Base-by-base conservation (phyloP, 2,888 invertebrate genomes). In the Malthinus flaveolus region DNA sequence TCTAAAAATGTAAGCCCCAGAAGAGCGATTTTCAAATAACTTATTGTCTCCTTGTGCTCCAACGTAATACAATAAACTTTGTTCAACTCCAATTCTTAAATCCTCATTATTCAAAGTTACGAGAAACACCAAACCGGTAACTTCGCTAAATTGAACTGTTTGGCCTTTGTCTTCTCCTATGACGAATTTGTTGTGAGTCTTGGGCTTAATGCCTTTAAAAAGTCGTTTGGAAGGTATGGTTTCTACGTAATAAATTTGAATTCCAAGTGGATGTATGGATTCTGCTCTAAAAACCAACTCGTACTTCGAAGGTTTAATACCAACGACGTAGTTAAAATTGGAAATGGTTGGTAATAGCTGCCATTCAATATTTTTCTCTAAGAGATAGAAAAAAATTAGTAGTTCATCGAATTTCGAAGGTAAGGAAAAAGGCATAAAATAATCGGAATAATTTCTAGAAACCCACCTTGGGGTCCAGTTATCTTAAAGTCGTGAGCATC, bases 1-100 rank as follows among this genome's bases (percentile, higher is more conserved):
- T 11, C 85, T 73, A 69, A 86, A 86, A 66, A 87, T 83, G 72
- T 91, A 90, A 0, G 89, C 89, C 0, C 90, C 90, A 0, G 88
- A 88, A 34, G 87, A 83, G 62, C 85, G 74, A 0, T 77, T 74
- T 52, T 79, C 77, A 13, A 79, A 79, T 0, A 72, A 69, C 49
- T 80, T 80, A 65, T 81, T 81, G 66, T 81, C 77, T 12, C 81
- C 81, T 36, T 67, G 67, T 63, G 74, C 74, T 8, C 78, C 90
- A 15, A 84, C 79, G 70, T 95, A 96, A 71, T 87, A 95, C 31
- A 84, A 80, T 70, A 91, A 89, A 1, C 87, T 82, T 72, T 92
- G 91, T 7, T 75, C 67, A 50, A 88, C 13, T 37, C 74, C 45
- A 63, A 77, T 39, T 10, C 73, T 65, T 73, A 75, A 36, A 3